These are phyloP conservation scores for Myioborus miniatus DNA, from an alignment of 2,797 vertebrate species.

Conservation along the genomic window DNA sequence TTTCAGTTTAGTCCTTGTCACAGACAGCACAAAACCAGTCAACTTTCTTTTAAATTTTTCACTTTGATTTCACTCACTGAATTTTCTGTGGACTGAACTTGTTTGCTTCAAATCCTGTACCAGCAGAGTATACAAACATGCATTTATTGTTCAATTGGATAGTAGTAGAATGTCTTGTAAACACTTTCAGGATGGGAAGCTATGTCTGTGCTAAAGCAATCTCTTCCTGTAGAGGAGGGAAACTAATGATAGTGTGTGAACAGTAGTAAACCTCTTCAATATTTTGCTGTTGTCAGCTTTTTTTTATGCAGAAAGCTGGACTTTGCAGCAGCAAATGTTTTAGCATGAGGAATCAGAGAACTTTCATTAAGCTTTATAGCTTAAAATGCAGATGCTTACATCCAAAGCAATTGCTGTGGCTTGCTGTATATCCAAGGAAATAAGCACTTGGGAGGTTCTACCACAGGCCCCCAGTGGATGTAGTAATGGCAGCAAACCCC, in stretches of 20 bases:
- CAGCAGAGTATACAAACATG: not conserved
- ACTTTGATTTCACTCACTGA: not conserved
- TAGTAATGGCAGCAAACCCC: fast-evolving
- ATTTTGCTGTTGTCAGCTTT: not conserved
- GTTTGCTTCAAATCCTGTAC: not conserved
- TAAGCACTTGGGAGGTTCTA: fast-evolving
- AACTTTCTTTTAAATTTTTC: not conserved
- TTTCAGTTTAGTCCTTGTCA: not conserved
- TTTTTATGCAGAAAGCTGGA: not conserved
- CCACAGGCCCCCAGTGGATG: fast-evolving
- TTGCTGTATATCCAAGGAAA: not conserved
- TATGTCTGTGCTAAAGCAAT: not conserved
- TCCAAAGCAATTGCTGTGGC: not conserved
- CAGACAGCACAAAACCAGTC: not conserved
- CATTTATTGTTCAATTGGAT: not conserved
- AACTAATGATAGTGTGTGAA: not conserved
- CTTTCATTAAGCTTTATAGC: not conserved
- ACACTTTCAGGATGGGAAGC: not conserved
- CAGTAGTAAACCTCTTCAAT: not conserved
- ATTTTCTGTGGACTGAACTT: not conserved
- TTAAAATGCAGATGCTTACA: not conserved
- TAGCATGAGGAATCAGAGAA: not conserved
- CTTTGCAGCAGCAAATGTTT: not conserved
- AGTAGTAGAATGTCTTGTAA: not conserved
- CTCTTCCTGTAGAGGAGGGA: not conserved